Evolutionary conservation across 2,113 vertebrate species (phyloP).

Genomic region (Colius striatus): DNA sequence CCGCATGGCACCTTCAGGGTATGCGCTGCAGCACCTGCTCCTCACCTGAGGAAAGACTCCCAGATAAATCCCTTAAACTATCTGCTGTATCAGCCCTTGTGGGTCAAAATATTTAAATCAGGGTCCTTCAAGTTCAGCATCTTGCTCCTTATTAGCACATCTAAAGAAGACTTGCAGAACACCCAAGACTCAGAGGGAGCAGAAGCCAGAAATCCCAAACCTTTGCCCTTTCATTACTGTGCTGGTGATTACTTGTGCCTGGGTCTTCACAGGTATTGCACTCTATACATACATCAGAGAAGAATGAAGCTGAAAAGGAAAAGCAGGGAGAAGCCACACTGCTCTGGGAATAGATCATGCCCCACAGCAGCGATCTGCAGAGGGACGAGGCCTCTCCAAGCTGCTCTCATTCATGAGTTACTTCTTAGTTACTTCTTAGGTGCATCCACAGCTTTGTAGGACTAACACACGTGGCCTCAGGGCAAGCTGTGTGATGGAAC

Average conservation of each 20-base stretch:
- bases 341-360: accelerated
- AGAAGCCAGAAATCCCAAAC: neutral
- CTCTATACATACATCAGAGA: neutral
- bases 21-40: neutral
- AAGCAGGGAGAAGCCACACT: neutral
- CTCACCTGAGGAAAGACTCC: conserved; percentile 7
- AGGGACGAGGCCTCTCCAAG: neutral
- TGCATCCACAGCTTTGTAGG: neutral
- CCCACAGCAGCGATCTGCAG: neutral
- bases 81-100: neutral
- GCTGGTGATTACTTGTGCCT: neutral
- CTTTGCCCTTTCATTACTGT: neutral
- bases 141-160: conserved; percentile 9
- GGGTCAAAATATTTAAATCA: neutral
- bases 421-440: too few species aligned
- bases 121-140: neutral
- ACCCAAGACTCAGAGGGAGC: neutral
- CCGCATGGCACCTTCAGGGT: neutral
- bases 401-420: accelerated
- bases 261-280: accelerated
- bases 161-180: neutral
- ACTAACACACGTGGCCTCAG: neutral
- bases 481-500: neutral
- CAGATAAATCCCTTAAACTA: neutral
- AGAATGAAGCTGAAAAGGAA: neutral